These are phyloP conservation scores for Nipponia nippon DNA, from an alignment of 2,113 vertebrate genomes.

Conservation along the genomic window DNA sequence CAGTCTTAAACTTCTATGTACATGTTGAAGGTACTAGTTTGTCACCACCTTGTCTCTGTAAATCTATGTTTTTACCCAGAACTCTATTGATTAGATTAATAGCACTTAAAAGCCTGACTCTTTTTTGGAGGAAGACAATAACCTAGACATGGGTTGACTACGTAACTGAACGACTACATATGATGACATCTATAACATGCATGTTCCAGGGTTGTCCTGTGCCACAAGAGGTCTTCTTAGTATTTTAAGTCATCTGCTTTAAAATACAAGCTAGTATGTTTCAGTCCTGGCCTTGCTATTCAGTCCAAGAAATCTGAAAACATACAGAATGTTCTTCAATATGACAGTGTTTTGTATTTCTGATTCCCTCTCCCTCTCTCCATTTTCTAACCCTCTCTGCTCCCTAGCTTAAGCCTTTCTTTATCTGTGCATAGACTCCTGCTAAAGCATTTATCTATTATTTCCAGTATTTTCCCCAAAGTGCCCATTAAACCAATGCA, in stretches of 20 bases:
- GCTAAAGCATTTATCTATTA: neutral
- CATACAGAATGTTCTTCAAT: neutral
- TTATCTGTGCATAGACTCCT: neutral
- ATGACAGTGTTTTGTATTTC: neutral
- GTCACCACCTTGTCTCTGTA: neutral
- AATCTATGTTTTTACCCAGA: neutral
- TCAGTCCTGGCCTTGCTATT: neutral
- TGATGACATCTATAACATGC: neutral
- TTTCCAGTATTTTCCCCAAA: neutral
- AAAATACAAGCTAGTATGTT: neutral
- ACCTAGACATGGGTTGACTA: neutral
- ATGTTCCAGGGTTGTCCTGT: neutral
- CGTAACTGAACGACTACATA: neutral
- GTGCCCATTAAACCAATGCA: neutral
- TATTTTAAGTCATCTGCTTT: neutral
- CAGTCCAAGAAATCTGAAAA: neutral
- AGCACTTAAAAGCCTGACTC: neutral
- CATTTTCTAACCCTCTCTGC: neutral
- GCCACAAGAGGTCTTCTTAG: neutral
- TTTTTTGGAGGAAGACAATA: neutral
- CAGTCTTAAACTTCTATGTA: neutral
- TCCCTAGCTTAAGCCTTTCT: neutral
- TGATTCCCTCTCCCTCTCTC: neutral
- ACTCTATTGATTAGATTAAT: neutral
- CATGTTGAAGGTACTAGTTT: neutral